Evolutionary conservation across 2,113 vertebrate genomes (phyloP), one percentile per base, ranked within the genome.

Genomic region (Scalopus aquaticus): DNA sequence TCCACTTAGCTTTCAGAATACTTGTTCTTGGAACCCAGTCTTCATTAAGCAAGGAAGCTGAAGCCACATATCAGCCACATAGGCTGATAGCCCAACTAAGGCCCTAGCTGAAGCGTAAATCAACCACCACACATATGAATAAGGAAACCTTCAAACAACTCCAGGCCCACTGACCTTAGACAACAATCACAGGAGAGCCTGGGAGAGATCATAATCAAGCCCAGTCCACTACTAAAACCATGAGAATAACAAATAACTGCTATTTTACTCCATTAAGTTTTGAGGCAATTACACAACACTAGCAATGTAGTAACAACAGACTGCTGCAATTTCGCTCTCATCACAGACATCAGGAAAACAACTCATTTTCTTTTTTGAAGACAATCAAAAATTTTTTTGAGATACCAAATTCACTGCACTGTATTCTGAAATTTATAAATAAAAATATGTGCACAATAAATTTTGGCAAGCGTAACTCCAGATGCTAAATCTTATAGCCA

Each of bases 281-380:
- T 2, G 10, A 11, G 70, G 20, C 10, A 8, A 32, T 67, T 85
- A 91, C n/a, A 76, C 65, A 77, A 44, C 42, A 84, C 44, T 35
- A 74, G 35, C 35, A 81, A 70, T 13, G 58, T 10, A 73, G 28
- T 24, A 72, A 39, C 73, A 62, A 74, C 32, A 76, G 89, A 94
- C 15, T 8, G 54, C 76, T 19, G 35, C 13, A 70, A 77, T 64
- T 85, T 94, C 19, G 70, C 32, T 88, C 72, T 56, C 46, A 74
- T 80, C 26, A 73, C 4, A 77, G 62, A 76, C 5, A 37, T n/a
- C 42, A 54, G 44, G 11, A 72, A 90, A 72, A 83, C 4, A 49
- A 85, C 8, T 62, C 28, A 79, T 86, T 89, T 65, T 84, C 85
- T 72, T 64, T 81, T 49, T 82, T 78, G 9, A 95, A 78, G 30